Base-by-base conservation (phyloP, 2,797 vertebrate genomes). In the Cyclura pinguis region DNA sequence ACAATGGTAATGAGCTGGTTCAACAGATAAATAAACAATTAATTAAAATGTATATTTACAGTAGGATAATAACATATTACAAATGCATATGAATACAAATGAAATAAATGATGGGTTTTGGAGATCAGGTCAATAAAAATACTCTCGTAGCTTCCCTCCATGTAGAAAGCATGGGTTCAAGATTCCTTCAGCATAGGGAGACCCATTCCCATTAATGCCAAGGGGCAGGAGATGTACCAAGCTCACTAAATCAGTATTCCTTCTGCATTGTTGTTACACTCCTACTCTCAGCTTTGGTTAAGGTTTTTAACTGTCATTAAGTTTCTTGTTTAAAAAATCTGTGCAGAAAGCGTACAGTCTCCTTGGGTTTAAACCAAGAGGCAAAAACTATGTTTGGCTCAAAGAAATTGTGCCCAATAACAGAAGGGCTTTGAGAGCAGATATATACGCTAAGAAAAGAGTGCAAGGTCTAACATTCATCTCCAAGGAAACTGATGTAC, bases 401-500 rank as follows among this genome's bases (percentile, higher is more conserved):
- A 55, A 62, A 95, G 93, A 96, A 93, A 93, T 87, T 83, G 85
- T 42, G 92, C 93, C 93, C 93, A 95, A 93, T 81, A 93, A 93
- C 77, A 93, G 91, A 90, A n/a, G 88, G 90, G 84, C 9, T 84
- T 77, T 38, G 85, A 91, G 92, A 93, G 84, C 84, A 92, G 91
- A 95, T 83, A 95, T 55, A 91, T 92, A 92, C 85, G 78, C 7
- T 0, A 22, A 62, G 20, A 62, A 62, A 94, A 92, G 64, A 89
- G 83, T 89, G 88, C 85, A 95, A 22, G 64, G 76, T 92, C 38
- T 69, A 95, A 94, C 96, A 94, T 90, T 94, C 94, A 94, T 91
- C 95, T 93, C 92, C 88, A 90, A 95, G 94, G 92, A 96, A 96
- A 96, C 93, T 32, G 94, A 89, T 93, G 88, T 87, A 94, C 86